A percentile compares a stretch with the other conserved stretches of the same genome.
Evolutionary conservation across 2,113 vertebrate species (phyloP).

Genomic region (Callopanchax toddi): DNA sequence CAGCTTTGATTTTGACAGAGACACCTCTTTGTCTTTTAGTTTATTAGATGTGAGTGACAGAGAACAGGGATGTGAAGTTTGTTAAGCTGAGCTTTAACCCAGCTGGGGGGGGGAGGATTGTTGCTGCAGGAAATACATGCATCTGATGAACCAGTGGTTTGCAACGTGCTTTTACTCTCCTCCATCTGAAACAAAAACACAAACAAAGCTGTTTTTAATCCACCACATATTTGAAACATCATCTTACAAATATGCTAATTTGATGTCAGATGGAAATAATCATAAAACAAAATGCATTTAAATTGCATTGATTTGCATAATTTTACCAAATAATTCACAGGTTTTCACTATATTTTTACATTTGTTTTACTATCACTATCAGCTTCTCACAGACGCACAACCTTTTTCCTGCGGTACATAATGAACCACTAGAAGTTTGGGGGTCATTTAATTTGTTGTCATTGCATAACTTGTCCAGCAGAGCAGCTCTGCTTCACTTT

Average conservation of each 20-base stretch:
- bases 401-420: not conserved
- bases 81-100: constrained; percentile 38
- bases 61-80: constrained; percentile 39
- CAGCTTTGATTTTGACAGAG: constrained; percentile 54
- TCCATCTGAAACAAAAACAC: too few species aligned
- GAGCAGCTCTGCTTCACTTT: not conserved
- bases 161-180: too few species aligned
- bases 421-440: not conserved
- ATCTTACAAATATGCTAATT: too few species aligned
- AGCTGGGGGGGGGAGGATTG: not conserved
- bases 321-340: too few species aligned
- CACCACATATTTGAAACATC: not conserved
- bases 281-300: too few species aligned
- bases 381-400: not conserved
- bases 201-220: too few species aligned
- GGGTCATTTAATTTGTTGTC: not conserved
- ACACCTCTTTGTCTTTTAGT: constrained; percentile 67
- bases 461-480: not conserved
- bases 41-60: constrained; percentile 65
- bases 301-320: too few species aligned
- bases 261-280: too few species aligned
- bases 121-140: not conserved
- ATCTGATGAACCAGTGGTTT: not conserved
- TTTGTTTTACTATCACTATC: too few species aligned
- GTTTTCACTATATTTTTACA: too few species aligned